Conservation (phyloP, 2,888 invertebrate species). For the Scaptodrosophila latifasciaeformis region DNA sequence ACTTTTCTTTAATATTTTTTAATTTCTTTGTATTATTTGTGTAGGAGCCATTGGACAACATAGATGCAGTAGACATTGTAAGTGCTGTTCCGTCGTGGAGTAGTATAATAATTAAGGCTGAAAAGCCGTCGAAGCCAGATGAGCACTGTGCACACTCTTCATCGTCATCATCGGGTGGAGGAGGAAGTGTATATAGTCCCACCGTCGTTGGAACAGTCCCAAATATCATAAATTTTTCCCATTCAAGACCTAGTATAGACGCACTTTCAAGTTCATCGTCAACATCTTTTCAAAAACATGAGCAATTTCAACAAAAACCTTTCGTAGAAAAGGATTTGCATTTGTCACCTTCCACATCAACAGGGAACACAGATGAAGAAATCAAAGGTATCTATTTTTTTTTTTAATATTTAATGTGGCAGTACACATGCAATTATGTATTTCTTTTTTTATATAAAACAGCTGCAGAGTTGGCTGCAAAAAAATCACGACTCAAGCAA, state of each 20-base stretch:
- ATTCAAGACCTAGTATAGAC: slow-evolving; percentile 69
- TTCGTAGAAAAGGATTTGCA: neutral
- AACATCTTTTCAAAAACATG: slow-evolving; percentile 61
- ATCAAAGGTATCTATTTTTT: slow-evolving; percentile 17
- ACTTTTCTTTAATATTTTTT: too few species aligned
- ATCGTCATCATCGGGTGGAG: slow-evolving; percentile 64
- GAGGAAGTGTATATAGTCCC: slow-evolving; percentile 59
- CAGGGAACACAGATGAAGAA: slow-evolving; percentile 6
- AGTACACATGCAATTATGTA: too few species aligned
- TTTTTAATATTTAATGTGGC: too few species aligned
- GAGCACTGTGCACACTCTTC: too few species aligned
- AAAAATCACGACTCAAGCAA: slow-evolving; percentile 83
- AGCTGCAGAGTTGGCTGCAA: slow-evolving; percentile 79
- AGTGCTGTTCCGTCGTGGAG: slow-evolving; percentile 79
- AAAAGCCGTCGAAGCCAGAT: slow-evolving; percentile 75
- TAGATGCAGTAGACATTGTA: slow-evolving; percentile 72
- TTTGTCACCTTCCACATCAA: too few species aligned
- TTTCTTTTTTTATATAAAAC: too few species aligned
- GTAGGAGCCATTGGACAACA: slow-evolving; percentile 72
- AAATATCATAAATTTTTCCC: too few species aligned
- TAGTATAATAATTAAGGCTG: slow-evolving; percentile 70
- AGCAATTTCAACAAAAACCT: too few species aligned
- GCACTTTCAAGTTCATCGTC: slow-evolving; percentile 70
- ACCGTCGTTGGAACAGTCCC: slow-evolving; percentile 36
- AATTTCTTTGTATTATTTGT: too few species aligned